Evolutionary conservation across 1,140 invertebrate species (phyloP).

Genomic region (Cataglyphis hispanica): DNA sequence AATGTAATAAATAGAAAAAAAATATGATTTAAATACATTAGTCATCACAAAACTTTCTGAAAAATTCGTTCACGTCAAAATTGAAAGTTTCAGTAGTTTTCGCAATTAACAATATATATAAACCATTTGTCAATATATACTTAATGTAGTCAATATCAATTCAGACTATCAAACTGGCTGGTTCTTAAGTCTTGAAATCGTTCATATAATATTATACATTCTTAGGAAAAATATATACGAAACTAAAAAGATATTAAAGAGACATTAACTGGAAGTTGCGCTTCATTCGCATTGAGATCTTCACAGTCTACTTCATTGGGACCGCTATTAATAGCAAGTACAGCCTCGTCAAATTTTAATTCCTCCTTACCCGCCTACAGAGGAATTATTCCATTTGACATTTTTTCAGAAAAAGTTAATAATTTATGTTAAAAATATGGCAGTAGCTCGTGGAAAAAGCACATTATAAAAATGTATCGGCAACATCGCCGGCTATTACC

Average conservation of each 20-base stretch:
- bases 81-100: not conserved
- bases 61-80: not conserved
- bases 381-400: slow-evolving; percentile 74
- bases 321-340: slow-evolving; percentile 67
- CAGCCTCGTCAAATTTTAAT: slow-evolving; percentile 72
- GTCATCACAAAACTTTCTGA: not conserved
- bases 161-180: too few relatives aligned
- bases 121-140: slow-evolving; percentile 20
- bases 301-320: slow-evolving; percentile 71
- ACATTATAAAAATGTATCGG: slow-evolving; percentile 68
- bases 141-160: slow-evolving; percentile 28
- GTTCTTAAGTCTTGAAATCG: slow-evolving; percentile 20
- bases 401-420: slow-evolving; percentile 70
- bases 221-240: not conserved
- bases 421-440: slow-evolving; percentile 65
- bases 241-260: slow-evolving; percentile 39
- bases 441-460: slow-evolving; percentile 44
- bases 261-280: slow-evolving; percentile 68
- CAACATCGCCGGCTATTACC: slow-evolving; percentile 74
- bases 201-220: not conserved
- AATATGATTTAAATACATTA: slow-evolving; percentile 10
- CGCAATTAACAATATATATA: not conserved
- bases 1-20: not conserved
- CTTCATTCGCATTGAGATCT: slow-evolving; percentile 76
- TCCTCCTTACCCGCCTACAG: slow-evolving; percentile 74